Percentiles rank a stretch among this genome's conserved stretches.
phyloP scores from a whole-genome alignment of 2,888 invertebrate genomes.

The Salticus scenicus region DNA sequence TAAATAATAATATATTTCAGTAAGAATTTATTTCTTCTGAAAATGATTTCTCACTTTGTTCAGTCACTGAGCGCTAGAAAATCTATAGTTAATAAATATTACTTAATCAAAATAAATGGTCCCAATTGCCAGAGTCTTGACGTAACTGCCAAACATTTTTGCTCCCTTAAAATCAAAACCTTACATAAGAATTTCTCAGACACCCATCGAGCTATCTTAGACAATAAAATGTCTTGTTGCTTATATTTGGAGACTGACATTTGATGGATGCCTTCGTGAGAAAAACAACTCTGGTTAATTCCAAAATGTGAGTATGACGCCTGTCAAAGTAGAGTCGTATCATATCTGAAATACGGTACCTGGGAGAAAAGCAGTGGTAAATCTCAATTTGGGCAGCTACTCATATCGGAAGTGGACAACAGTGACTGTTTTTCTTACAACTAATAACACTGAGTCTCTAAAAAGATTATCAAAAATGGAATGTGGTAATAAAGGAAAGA shows the following conservation, averaged over 20 bases:
- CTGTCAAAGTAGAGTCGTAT: conserved; percentile 31
- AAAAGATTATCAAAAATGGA: conserved; percentile 16
- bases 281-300: conserved; percentile 47
- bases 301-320: conserved; percentile 33
- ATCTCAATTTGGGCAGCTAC: conserved; percentile 54
- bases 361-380: conserved; percentile 46
- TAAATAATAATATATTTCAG: background rate
- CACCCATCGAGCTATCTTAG: conserved; percentile 12
- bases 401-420: conserved; percentile 45
- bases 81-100: background rate
- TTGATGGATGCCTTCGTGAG: conserved; percentile 29
- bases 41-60: background rate
- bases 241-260: conserved; percentile 39
- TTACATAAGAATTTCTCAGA: conserved; percentile 21
- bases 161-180: background rate
- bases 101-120: background rate
- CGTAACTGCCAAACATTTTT: background rate
- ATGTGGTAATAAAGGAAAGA: conserved; percentile 61
- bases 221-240: conserved; percentile 20
- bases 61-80: background rate
- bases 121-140: background rate
- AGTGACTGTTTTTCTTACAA: conserved; percentile 38
- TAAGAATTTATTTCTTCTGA: background rate
- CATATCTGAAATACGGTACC: background rate
- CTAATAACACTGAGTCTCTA: conserved; percentile 46